These are phyloP conservation scores for Laticauda laticaudata DNA, from an alignment of 2,113 vertebrate species.

Conservation along the genomic window DNA sequence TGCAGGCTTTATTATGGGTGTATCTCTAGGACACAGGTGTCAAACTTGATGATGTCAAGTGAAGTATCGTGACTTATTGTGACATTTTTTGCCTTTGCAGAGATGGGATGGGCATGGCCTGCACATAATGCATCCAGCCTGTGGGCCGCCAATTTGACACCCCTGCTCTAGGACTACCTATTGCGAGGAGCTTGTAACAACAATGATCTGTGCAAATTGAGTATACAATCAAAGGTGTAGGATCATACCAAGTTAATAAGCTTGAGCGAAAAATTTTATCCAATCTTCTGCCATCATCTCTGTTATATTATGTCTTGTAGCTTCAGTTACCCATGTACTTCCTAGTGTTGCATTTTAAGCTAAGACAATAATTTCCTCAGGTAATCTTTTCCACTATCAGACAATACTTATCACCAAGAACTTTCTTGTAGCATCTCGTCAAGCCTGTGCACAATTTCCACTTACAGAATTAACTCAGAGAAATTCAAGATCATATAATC, in stretches of 20 bases:
- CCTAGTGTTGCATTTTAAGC: not conserved
- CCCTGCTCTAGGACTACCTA: not conserved
- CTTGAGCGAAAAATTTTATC: not conserved
- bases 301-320: not conserved
- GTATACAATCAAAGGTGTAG: not conserved
- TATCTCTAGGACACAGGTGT: not conserved
- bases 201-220: not conserved
- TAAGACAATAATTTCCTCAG: not conserved
- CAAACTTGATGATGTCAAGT: no score
- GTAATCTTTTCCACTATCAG: not conserved
- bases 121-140: no score
- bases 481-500: not conserved
- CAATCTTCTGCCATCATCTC: not conserved
- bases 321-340: not conserved
- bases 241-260: not conserved
- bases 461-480: not conserved
- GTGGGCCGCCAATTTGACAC: no score
- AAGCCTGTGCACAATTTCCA: not conserved
- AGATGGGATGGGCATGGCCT: no score
- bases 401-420: not conserved
- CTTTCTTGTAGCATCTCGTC: not conserved
- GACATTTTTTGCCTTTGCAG: no score
- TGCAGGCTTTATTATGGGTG: not conserved
- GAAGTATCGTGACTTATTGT: fast-evolving
- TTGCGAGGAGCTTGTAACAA: not conserved